Percentiles rank a stretch among this genome's conserved stretches.
Evolutionary conservation across 2,888 invertebrate species (phyloP).

Genomic region (Protodeltote pygarga): DNA sequence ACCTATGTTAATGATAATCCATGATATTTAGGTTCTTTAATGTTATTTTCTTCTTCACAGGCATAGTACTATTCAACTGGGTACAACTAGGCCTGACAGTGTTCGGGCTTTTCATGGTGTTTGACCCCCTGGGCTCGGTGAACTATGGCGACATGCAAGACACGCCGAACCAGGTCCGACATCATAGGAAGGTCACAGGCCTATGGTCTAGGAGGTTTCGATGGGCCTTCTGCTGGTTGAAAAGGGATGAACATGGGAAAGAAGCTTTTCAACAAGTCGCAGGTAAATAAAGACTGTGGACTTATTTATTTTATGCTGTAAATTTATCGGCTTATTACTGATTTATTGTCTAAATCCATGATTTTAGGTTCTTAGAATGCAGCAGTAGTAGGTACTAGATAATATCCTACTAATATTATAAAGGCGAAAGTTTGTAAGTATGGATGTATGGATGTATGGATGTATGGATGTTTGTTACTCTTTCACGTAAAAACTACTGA

Average conservation of each 20-base stretch:
- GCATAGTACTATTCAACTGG: constrained; percentile 94
- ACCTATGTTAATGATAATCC: no score
- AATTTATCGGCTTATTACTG: no score
- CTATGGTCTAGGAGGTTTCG: constrained; percentile 92
- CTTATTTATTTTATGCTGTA: no score
- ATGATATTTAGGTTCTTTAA: no score
- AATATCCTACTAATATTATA: no score
- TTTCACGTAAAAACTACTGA: no score
- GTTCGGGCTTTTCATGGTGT: constrained; percentile 92
- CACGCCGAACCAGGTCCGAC: constrained; percentile 88
- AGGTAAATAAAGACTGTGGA: constrained; percentile 87
- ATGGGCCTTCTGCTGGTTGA: constrained; percentile 91
- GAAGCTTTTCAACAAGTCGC: constrained; percentile 93
- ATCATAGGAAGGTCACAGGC: constrained; percentile 90
- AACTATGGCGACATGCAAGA: constrained; percentile 88
- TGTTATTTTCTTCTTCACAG: constrained; percentile 62
- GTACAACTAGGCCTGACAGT: constrained; percentile 91
- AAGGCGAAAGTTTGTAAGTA: no score
- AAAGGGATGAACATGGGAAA: constrained; percentile 91
- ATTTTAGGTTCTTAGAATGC: no score
- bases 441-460: no score
- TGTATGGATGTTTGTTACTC: no score
- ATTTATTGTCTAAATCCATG: no score
- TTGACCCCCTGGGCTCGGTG: constrained; percentile 92
- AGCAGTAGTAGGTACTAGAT: no score